phyloP scores from a whole-genome alignment of 2,113 vertebrate genomes.

The Campylorhamphus procurvoides region DNA sequence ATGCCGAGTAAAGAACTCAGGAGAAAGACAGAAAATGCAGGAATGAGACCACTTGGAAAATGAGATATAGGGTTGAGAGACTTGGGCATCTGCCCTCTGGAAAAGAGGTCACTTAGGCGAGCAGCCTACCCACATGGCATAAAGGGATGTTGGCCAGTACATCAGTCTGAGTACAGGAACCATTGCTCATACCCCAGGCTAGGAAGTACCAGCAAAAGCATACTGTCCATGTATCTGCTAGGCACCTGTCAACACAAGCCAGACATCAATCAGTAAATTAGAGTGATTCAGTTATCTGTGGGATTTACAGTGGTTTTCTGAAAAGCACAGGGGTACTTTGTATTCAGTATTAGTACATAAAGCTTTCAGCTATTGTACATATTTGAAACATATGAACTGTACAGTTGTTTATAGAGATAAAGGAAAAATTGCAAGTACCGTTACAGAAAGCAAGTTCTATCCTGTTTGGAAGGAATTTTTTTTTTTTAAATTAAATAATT shows the following conservation, averaged over 20 bases:
- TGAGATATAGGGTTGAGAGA: neutral
- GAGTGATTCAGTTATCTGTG: neutral
- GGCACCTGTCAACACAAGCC: neutral
- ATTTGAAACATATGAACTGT: neutral
- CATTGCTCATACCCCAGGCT: accelerated
- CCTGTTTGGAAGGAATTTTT: neutral
- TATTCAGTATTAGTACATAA: neutral
- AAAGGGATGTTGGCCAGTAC: accelerated
- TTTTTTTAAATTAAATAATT: neutral
- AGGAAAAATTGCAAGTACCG: neutral
- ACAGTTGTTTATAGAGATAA: neutral
- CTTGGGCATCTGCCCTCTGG: neutral
- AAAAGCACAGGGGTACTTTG: neutral
- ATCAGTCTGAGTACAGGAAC: neutral
- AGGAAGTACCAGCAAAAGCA: neutral
- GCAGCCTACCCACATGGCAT: neutral
- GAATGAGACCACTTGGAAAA: neutral
- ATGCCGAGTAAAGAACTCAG: neutral
- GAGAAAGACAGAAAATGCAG: neutral
- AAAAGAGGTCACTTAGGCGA: neutral
- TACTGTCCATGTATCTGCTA: accelerated
- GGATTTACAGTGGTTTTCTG: neutral
- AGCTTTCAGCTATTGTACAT: neutral
- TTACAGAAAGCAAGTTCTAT: neutral
- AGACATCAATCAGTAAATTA: neutral